Conservation (phyloP, 2,888 invertebrate species). For the Osedax fenrisi region DNA sequence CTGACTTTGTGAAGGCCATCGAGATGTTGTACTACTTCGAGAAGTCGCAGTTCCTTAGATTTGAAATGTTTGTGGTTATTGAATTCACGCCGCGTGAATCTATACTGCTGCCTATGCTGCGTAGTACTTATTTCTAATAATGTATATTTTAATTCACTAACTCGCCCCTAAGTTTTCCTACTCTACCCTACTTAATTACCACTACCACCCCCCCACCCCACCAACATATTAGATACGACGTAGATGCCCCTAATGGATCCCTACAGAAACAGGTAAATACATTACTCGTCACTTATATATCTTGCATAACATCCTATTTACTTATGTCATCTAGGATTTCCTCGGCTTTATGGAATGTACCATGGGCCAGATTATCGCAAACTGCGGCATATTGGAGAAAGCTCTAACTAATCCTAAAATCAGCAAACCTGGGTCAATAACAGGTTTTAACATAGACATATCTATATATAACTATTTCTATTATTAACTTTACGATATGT, state of each 20-base stretch:
- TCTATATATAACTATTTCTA: too few species aligned
- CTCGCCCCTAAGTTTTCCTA: too few species aligned
- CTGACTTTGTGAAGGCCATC: conserved; percentile 54
- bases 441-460: background rate
- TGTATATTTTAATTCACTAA: too few species aligned
- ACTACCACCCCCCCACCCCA: too few species aligned
- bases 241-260: conserved; percentile 38
- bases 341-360: conserved; percentile 55
- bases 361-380: conserved; percentile 54
- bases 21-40: conserved; percentile 48
- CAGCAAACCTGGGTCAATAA: background rate
- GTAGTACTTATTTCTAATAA: too few species aligned
- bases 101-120: background rate
- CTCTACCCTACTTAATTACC: too few species aligned
- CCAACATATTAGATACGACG: conserved; percentile 45
- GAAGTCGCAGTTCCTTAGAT: conserved; percentile 47
- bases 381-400: background rate
- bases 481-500: too few species aligned
- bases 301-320: too few species aligned
- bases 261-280: conserved; percentile 35
- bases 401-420: background rate
- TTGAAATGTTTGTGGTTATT: conserved; percentile 46
- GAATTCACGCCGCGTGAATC: background rate
- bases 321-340: conserved; percentile 43
- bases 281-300: background rate